Evolutionary conservation across 2,113 vertebrate species (phyloP), one percentile per base, ranked within the genome.

Genomic region (Phaetusa simplex): DNA sequence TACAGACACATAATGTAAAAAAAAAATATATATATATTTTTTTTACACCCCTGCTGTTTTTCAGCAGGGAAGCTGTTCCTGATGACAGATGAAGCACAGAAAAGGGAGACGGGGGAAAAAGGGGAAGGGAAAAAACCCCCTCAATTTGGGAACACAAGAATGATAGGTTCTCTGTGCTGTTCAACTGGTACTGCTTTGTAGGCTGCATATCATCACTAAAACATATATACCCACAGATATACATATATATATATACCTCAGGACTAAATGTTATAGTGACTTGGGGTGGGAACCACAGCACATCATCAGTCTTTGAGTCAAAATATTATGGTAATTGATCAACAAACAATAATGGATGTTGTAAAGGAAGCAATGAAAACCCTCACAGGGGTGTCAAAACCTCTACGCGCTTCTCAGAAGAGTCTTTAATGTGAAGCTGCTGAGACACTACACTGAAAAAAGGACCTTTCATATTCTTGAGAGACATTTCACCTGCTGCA

Each of bases 11-110:
- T 71, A 79, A 89, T 81, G 23, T 79, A 97, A 42, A 40, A 40
- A 40, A 11, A 40, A 40, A 91, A 96, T 82, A 96, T 52, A 88
- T 27, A 50, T 52, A 30, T 65, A 74, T 84, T n/a, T 5, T 88
- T 38, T 94, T 89, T 95, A 92, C 58, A 71, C 53, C 79, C 82
- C 95, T 86, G 83, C 84, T 95, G 95, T 50, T 88, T 88, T 89
- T 77, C 93, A 94, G 72, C 34, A 7, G 49, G 67, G 38, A 93
- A 87, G 70, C 80, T 89, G 53, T 29, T 86, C 77, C n/a, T 62
- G 24, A 40, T 84, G 92, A 92, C 86, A 96, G 72, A 49, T 82
- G 61, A 91, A 87, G 64, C 15, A 82, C 6, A 2, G 62, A 67
- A 82, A 88, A 73, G 38, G 81, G 66, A 91, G 58, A 30, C 17